These are phyloP conservation scores for Nasalis larvatus DNA, from an alignment of 2,113 vertebrate genomes.

Conservation along the genomic window DNA sequence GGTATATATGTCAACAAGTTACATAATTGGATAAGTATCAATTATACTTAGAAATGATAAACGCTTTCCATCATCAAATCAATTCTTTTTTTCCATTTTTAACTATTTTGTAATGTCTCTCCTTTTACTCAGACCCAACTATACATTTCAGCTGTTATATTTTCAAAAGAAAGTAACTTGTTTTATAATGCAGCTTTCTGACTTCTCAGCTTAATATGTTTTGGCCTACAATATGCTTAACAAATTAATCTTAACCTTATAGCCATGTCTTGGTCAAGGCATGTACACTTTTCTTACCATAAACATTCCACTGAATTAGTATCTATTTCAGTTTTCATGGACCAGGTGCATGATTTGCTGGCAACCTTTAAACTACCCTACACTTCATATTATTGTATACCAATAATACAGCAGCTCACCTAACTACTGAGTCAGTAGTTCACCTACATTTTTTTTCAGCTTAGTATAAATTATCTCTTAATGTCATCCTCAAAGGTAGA, in stretches of 20 bases:
- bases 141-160: neutral
- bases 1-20: neutral
- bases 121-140: neutral
- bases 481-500: neutral
- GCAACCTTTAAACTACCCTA: neutral
- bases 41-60: constrained; percentile 35
- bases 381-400: neutral
- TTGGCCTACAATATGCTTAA: neutral
- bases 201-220: neutral
- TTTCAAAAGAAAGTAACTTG: neutral
- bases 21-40: constrained; percentile 3
- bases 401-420: neutral
- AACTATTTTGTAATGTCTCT: neutral
- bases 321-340: constrained; percentile 21
- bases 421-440: neutral
- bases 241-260: constrained; percentile 4
- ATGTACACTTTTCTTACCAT: neutral
- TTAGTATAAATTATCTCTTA: constrained; percentile 16
- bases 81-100: constrained; percentile 34
- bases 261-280: neutral
- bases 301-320: neutral
- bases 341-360: neutral
- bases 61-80: constrained; percentile 38
- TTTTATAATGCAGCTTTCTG: neutral
- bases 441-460: neutral